These are phyloP conservation scores for Coenonympha glycerion DNA, from an alignment of 2,888 invertebrate genomes.

Conservation along the genomic window DNA sequence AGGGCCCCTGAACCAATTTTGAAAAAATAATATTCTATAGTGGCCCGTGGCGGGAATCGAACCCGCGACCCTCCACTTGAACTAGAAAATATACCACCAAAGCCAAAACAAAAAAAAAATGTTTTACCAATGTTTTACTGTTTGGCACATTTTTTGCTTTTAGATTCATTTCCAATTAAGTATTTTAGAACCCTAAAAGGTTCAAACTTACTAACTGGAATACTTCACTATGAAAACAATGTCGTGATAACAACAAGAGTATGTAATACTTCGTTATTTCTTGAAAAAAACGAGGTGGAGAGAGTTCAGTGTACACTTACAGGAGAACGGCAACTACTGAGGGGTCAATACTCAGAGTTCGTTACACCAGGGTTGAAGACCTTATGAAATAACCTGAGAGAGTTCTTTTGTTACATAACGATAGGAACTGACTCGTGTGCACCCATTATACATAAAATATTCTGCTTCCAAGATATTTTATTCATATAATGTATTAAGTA, in stretches of 20 bases:
- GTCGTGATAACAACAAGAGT: constrained; percentile 3
- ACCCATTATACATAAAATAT: background rate
- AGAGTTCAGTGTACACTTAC: constrained; percentile 38
- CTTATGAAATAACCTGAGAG: constrained; percentile 31
- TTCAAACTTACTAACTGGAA: background rate
- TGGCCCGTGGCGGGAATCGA: no score
- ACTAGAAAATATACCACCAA: no score
- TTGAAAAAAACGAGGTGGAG: constrained; percentile 14
- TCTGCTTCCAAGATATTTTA: no score
- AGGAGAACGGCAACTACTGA: constrained; percentile 21
- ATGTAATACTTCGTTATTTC: constrained; percentile 12
- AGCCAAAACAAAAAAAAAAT: no score
- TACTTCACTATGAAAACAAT: constrained; percentile 2
- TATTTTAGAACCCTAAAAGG: no score
- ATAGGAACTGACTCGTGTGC: constrained; percentile 27
- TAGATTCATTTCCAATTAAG: no score
- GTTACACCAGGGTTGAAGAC: constrained; percentile 54
- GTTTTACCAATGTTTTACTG: no score
- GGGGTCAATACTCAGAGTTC: constrained; percentile 47
- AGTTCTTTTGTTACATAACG: constrained; percentile 47
- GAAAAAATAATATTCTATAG: no score
- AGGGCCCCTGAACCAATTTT: no score
- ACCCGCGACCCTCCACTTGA: no score
- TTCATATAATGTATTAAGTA: no score
- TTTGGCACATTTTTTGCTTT: no score